Evolutionary conservation across 2,888 invertebrate genomes (phyloP).

Genomic region (Synergus gifuensis): DNA sequence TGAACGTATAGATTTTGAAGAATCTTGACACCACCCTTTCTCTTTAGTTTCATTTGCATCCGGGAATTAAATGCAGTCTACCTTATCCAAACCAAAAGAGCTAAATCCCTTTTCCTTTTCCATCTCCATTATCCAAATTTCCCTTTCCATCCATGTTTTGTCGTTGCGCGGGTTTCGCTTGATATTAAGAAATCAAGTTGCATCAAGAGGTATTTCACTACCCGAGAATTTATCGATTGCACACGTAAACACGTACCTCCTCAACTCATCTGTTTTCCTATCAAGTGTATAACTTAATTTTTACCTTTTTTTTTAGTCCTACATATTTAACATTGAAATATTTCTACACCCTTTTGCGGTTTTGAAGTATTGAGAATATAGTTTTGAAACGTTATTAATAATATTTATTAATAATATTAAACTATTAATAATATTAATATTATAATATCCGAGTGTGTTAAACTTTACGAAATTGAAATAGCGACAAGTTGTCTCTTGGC

Average conservation of each 20-base stretch:
- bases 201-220: neutral
- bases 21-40: too few relatives aligned
- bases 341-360: too few relatives aligned
- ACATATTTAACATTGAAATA: too few relatives aligned
- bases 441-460: neutral
- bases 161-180: neutral
- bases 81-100: neutral
- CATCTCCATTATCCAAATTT: neutral
- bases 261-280: neutral
- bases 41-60: too few relatives aligned
- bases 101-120: neutral
- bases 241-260: neutral
- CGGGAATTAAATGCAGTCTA: neutral
- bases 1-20: neutral
- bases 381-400: too few relatives aligned
- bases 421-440: too few relatives aligned
- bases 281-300: too few relatives aligned
- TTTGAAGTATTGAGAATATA: too few relatives aligned
- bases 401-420: too few relatives aligned
- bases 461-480: neutral
- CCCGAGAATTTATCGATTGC: neutral
- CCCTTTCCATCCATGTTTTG: constrained; percentile 11
- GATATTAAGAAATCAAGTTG: neutral
- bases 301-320: too few relatives aligned
- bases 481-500: neutral